Base-by-base conservation (phyloP, 2,888 invertebrate genomes). In the Pedicia rivosa region DNA sequence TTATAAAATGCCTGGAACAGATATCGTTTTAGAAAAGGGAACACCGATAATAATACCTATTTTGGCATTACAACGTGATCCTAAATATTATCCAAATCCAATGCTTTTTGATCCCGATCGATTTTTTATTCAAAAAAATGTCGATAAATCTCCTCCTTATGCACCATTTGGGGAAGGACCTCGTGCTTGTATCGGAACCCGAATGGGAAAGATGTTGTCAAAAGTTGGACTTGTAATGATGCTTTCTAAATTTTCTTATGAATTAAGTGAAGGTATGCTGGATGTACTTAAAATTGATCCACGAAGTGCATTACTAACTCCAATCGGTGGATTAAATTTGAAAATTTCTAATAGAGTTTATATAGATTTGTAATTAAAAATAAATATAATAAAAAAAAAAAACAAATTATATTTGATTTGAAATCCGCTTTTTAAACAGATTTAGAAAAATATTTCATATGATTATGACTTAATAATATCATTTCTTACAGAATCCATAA, bases 61-160 rank as follows among this genome's bases (percentile, higher is more conserved):
- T n/a, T 30, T 17, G 6, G 10, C 30, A 10, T 5, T 30, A n/a
- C 30, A 30, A 17, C 16, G 19, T 30, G 30, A 30, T 30, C 30
- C 30, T 5, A 17, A 30, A 30, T 30, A 30, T 30, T 30, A 17
- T 3, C n/a, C 30, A n/a, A 17, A n/a, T n/a, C 30, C 30, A 2
- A 8, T 17, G 5, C 17, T 12, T 6, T 30, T 30, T 17, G 19
- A 30, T n/a, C 30, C 30, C 10, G 30, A 30, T 30, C 30, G 30
- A 12, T 30, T 30, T 17, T 14, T 24, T 20, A 3, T 41, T 42
- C 22, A 37, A 40, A 15, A 8, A 32, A 17, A 33, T 32, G 25
- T 13, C 38, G 15, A 33, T 32, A 8, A 13, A 27, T 3, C 37
- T 40, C 8, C 16, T 16, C 29, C 29, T 9, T 29, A 29, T 8